phyloP scores from a whole-genome alignment of 1,140 invertebrate genomes.

The Cotesia typhae region DNA sequence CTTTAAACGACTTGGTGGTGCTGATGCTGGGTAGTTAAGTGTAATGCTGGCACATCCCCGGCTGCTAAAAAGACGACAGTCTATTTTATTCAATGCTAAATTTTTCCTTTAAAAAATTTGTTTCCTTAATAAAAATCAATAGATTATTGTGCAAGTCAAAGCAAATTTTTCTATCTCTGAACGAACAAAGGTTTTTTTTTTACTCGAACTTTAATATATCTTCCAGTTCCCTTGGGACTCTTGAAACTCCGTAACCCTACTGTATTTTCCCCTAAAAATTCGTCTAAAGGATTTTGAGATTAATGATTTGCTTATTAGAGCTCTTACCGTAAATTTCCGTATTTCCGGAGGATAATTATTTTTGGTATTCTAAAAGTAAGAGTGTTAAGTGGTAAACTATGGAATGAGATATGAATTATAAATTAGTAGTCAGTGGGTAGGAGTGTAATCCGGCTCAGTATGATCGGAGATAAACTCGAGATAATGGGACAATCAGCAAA shows the following conservation, averaged over 20 bases:
- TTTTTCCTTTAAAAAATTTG: not conserved
- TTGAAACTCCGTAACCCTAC: not conserved
- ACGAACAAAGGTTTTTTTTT: not conserved
- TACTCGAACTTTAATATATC: not conserved
- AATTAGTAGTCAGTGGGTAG: no score
- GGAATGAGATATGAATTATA: no score
- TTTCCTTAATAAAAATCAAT: not conserved
- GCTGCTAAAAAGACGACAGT: slow-evolving; percentile 23
- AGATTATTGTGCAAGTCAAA: not conserved
- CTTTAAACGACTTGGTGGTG: slow-evolving; percentile 20
- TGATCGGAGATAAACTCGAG: slow-evolving; percentile 11
- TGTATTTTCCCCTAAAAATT: not conserved
- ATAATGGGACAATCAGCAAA: slow-evolving; percentile 22
- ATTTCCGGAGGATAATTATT: no score
- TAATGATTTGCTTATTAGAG: no score
- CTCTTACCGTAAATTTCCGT: no score
- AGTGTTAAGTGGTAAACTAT: no score
- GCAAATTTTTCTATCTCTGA: not conserved
- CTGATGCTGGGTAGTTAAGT: slow-evolving; percentile 1
- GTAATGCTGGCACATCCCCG: not conserved
- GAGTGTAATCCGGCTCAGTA: not conserved
- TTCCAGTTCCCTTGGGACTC: not conserved
- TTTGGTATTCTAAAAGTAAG: no score
- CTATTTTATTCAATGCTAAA: not conserved
- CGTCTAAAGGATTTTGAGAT: not conserved